These are phyloP conservation scores for Eclectus roratus DNA, from an alignment of 2,113 vertebrate genomes.

Conservation along the genomic window DNA sequence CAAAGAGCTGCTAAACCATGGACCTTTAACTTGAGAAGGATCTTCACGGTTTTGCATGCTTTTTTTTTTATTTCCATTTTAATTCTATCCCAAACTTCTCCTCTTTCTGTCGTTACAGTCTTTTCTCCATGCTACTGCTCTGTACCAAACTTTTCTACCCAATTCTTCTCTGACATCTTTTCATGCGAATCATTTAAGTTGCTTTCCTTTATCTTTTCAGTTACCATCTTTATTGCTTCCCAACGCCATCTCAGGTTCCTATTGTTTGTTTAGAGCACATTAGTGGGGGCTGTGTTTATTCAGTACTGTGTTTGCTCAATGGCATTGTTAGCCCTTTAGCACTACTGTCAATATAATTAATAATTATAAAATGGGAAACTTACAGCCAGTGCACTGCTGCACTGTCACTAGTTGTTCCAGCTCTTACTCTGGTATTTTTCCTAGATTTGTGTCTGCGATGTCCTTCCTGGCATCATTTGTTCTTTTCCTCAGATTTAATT, in stretches of 20 bases:
- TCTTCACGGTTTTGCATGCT: background rate
- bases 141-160: background rate
- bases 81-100: background rate
- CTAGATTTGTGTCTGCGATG: background rate
- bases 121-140: background rate
- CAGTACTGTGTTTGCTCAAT: background rate
- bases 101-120: background rate
- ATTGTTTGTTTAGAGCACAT: background rate
- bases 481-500: background rate
- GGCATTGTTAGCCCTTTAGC: conserved; percentile 46
- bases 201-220: conserved; percentile 31
- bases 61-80: background rate
- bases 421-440: background rate
- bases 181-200: conserved; percentile 19
- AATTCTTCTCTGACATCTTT: background rate
- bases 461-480: background rate
- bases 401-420: background rate
- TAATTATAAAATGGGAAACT: conserved; percentile 28
- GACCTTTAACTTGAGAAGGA: background rate
- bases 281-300: background rate
- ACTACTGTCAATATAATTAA: conserved; percentile 52
- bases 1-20: background rate
- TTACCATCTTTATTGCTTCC: conserved; percentile 39
- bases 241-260: background rate
- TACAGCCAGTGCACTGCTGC: background rate